Evolutionary conservation across 2,888 invertebrate genomes (phyloP).

Genomic region (Protodeltote pygarga): DNA sequence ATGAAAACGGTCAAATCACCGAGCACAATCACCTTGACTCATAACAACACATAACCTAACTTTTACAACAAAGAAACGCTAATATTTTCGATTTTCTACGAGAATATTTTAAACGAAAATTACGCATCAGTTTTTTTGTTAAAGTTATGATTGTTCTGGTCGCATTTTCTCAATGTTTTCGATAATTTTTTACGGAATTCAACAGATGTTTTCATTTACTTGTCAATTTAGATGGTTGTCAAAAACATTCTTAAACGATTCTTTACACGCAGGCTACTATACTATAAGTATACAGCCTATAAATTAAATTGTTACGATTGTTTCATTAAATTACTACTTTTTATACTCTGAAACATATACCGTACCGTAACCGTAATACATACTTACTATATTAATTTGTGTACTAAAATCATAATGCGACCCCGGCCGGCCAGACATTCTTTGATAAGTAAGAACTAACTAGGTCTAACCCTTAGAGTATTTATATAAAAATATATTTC

Average conservation of each 20-base stretch:
- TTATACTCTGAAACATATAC: too few relatives aligned
- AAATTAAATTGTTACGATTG: too few relatives aligned
- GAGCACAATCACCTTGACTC: conserved; percentile 65
- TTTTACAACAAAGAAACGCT: conserved; percentile 56
- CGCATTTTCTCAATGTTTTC: conserved; percentile 31
- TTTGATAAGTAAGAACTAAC: too few relatives aligned
- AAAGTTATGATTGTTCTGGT: conserved; percentile 23
- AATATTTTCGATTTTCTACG: conserved; percentile 20
- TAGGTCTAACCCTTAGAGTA: too few relatives aligned
- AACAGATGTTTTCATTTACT: conserved; percentile 72
- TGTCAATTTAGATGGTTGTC: conserved; percentile 75
- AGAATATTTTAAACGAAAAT: conserved; percentile 21
- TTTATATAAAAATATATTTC: too few relatives aligned
- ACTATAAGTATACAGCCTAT: neutral
- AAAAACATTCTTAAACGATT: conserved; percentile 32
- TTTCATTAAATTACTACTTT: too few relatives aligned
- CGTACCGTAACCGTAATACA: too few relatives aligned
- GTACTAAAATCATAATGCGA: too few relatives aligned
- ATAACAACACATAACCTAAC: conserved; percentile 75
- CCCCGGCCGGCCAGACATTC: too few relatives aligned
- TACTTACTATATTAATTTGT: too few relatives aligned
- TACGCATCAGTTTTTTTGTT: conserved; percentile 14
- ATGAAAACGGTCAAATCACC: conserved; percentile 72
- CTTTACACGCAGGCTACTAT: conserved; percentile 2
- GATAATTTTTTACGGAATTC: conserved; percentile 48